A percentile compares a stretch with the other conserved stretches of the same genome.
phyloP scores from a whole-genome alignment of 2,888 invertebrate genomes.

The Pteria penguin region DNA sequence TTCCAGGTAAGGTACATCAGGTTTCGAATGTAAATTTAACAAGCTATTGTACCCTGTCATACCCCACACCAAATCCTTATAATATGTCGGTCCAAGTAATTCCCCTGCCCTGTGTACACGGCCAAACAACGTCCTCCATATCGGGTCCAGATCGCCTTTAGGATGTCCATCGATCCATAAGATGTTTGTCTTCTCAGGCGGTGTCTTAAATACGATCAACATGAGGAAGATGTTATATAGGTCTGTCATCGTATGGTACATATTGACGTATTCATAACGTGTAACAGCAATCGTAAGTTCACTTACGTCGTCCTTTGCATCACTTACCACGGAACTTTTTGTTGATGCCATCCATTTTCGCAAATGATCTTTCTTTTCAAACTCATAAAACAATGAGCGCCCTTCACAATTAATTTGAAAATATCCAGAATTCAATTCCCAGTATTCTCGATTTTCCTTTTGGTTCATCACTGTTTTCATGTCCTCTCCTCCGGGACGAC shows the following conservation, averaged over 20 bases:
- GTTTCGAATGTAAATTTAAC: conserved; percentile 62
- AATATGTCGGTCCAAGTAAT: conserved; percentile 55
- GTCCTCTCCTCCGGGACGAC: conserved; percentile 60
- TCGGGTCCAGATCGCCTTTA: conserved; percentile 69
- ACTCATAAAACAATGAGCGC: conserved; percentile 31
- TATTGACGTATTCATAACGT: conserved; percentile 74
- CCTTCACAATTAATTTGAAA: conserved; percentile 58
- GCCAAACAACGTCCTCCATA: conserved; percentile 74
- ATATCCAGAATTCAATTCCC: conserved; percentile 54
- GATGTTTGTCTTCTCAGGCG: conserved; percentile 64
- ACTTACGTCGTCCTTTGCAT: background rate
- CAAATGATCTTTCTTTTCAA: conserved; percentile 50
- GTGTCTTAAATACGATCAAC: conserved; percentile 57
- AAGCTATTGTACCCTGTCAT: conserved; percentile 75
- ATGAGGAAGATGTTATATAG: conserved; percentile 72
- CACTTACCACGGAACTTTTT: background rate
- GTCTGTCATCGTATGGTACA: conserved; percentile 76
- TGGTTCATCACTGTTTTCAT: conserved; percentile 62
- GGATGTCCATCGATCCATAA: conserved; percentile 78
- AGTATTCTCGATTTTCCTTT: conserved; percentile 61
- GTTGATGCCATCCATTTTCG: conserved; percentile 47
- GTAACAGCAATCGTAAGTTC: conserved; percentile 65
- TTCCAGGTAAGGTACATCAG: conserved; percentile 68
- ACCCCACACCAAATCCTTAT: conserved; percentile 69
- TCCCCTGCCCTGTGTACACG: conserved; percentile 62